Evolutionary conservation across 2,888 invertebrate genomes (phyloP).

Genomic region (Epsilonema sp.): DNA sequence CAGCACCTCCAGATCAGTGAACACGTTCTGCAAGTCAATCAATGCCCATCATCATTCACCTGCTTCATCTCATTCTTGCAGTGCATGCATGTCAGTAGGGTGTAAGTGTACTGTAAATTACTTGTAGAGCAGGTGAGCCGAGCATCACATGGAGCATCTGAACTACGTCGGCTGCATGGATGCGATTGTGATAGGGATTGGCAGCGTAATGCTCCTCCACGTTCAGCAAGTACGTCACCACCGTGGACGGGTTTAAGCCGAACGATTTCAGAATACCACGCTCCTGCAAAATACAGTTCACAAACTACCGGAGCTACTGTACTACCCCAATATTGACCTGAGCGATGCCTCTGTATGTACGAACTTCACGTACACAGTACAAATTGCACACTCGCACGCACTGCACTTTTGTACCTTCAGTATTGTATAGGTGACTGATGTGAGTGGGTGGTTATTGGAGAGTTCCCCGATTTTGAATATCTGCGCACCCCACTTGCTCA

Average conservation of each 20-base stretch:
- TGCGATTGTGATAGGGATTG: constrained; percentile 95
- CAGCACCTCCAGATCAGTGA: constrained; percentile 83
- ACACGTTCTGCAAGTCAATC: constrained; percentile 71
- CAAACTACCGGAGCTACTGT: neutral
- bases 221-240: constrained; percentile 87
- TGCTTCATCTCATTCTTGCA: too few species aligned
- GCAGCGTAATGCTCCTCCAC: constrained; percentile 96
- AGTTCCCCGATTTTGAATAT: constrained; percentile 85
- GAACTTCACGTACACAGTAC: too few species aligned
- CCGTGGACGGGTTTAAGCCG: constrained; percentile 77
- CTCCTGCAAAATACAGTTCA: constrained; percentile 10
- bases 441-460: constrained; percentile 73
- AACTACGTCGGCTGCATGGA: constrained; percentile 94
- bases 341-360: too few species aligned
- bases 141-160: constrained; percentile 91
- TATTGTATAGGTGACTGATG: constrained; percentile 78
- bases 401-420: constrained; percentile 71
- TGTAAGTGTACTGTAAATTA: too few species aligned
- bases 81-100: too few species aligned
- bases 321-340: neutral
- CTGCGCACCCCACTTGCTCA: constrained; percentile 92
- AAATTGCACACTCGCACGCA: too few species aligned
- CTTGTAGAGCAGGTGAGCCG: constrained; percentile 56
- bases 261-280: constrained; percentile 63
- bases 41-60: too few species aligned